These are phyloP conservation scores for Lucifuga dentata DNA, from an alignment of 2,113 vertebrate species.

Conservation along the genomic window DNA sequence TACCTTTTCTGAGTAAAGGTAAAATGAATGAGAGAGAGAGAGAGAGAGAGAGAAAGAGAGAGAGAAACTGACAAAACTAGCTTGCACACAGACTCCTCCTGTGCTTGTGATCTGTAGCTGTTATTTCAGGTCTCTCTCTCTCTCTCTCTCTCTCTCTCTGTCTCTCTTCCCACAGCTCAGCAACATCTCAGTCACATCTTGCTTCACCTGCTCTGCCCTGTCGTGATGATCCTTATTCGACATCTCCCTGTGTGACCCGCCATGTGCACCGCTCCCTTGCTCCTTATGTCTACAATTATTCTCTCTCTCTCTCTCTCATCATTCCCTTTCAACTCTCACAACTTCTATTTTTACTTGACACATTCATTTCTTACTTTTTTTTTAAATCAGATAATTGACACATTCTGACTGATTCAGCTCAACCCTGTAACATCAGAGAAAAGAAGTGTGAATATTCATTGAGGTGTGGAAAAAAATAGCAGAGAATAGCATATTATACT, in stretches of 20 bases:
- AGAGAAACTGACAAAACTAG: background rate
- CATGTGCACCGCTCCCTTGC: background rate
- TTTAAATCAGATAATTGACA: background rate
- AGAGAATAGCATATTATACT: too few relatives aligned
- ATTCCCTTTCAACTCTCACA: background rate
- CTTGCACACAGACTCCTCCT: background rate
- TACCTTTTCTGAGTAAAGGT: too few relatives aligned
- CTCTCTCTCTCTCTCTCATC: background rate
- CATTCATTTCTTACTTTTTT: constrained; percentile 2
- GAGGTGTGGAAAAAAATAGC: too few relatives aligned
- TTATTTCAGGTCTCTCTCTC: too few relatives aligned
- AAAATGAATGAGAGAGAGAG: too few relatives aligned
- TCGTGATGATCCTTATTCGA: constrained; percentile 4
- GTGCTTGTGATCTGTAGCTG: too few relatives aligned
- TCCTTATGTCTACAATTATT: background rate
- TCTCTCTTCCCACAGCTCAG: background rate
- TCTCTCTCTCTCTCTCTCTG: constrained; percentile 9
- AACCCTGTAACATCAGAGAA: background rate
- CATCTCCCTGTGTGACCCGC: background rate
- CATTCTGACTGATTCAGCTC: constrained; percentile 6
- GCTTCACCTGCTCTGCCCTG: background rate
- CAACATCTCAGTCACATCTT: constrained; percentile 7
- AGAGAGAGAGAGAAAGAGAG: too few relatives aligned
- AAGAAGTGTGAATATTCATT: too few relatives aligned
- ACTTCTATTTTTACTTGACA: constrained; percentile 21